Evolutionary conservation across 2,888 invertebrate genomes (phyloP), one percentile per base, ranked within the genome.

Genomic region (Eupithecia subumbrata): DNA sequence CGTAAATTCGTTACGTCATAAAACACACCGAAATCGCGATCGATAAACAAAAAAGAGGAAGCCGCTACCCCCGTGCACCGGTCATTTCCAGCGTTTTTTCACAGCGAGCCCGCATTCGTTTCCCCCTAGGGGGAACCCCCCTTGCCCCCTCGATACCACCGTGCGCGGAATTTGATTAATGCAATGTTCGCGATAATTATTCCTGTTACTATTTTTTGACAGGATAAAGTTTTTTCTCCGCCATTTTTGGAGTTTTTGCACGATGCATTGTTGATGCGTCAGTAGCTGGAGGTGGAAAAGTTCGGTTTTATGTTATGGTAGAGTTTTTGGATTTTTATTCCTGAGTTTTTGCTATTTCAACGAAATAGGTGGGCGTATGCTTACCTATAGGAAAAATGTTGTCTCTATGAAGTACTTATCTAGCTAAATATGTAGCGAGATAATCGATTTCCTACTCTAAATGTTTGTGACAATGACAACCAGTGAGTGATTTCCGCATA

Each of bases 111-210:
- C 92, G 91, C 92, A 88, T 40, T 68, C 68, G 16, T 12, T 18
- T n/a, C 68, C 68, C 68, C 43, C 37, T 14, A 43, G 68, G 68
- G 40, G 43, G 43, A 79, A 76, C 71, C 78, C 75, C 76, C 74
- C 76, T 71, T 74, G 69, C 76, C 76, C 79, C 88, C 88, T 89
- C 89, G 91, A 94, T 94, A 93, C 92, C 90, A 81, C 92, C 91
- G 91, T 92, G 93, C 92, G 89, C 92, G 91, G 94, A 94, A 95
- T 95, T 94, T 95, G 94, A 95, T 95, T 95, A 95, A 95, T 95
- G 94, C 94, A 94, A 94, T 95, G 94, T 92, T 92, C 93, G 88
- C 92, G 90, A 94, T 95, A 94, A 95, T 94, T 94, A 95, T 94
- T 94, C 94, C 89, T 90, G 93, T 92, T 92, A 93, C 93, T 92